phyloP scores from a whole-genome alignment of 2,113 vertebrate species.

The Scytalopus superciliaris region DNA sequence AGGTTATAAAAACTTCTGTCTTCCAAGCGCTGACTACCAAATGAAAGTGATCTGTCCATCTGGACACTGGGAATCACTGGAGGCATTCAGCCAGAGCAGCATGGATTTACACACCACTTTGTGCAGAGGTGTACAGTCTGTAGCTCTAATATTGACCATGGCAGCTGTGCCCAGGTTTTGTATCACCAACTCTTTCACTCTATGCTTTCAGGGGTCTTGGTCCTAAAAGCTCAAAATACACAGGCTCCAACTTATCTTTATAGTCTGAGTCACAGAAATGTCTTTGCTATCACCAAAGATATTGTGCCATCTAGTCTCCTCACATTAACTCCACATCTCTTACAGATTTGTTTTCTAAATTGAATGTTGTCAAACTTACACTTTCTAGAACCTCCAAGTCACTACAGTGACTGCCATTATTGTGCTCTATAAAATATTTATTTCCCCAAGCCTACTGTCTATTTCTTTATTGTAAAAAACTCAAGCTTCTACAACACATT shows the following conservation, averaged over 20 bases:
- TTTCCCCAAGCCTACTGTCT: background rate
- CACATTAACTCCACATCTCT: background rate
- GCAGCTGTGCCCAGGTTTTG: background rate
- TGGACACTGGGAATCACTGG: background rate
- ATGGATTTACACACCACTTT: accelerated
- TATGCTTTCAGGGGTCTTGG: background rate
- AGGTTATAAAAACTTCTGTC: background rate
- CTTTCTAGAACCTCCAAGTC: background rate
- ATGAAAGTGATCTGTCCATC: background rate
- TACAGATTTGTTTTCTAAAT: background rate
- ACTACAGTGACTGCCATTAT: background rate
- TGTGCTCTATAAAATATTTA: background rate
- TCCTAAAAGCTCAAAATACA: background rate
- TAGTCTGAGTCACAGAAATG: background rate
- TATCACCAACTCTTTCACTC: background rate
- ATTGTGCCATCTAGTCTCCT: background rate
- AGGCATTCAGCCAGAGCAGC: background rate
- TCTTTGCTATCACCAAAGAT: background rate
- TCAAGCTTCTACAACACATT: background rate
- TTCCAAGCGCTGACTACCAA: background rate
- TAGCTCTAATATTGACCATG: background rate
- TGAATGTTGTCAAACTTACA: background rate
- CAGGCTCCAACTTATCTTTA: background rate
- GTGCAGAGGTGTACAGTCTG: background rate
- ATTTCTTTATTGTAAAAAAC: background rate